Base-by-base conservation (phyloP, 2,113 vertebrate species). In the Chloebia gouldiae region DNA sequence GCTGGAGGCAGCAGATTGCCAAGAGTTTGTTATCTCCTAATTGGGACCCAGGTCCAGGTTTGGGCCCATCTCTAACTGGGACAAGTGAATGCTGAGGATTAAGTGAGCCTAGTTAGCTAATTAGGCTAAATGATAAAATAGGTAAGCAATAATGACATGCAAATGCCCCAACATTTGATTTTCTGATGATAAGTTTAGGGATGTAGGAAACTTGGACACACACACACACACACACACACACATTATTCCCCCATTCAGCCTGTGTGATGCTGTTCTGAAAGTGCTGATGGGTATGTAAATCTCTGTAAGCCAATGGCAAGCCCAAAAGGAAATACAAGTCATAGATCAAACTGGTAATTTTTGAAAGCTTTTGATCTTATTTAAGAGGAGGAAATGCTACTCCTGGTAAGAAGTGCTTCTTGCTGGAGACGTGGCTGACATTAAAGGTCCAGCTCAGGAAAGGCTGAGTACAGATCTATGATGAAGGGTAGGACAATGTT, bases 121-220 rank as follows among this genome's bases (percentile, higher is more conserved):
- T 83, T 53, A 90, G 54, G 57, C 33, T 90, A 80, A 69, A 54
- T 5, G 22, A 90, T 88, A 88, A 95, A 90, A 88, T 7, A 93
- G 70, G 71, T 76, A 72, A 76, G 59, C 54, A 69, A 57, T 57
- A 88, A 82, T 82, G 18, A 44, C 17, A 40, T 53, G 47, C 27
- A 92, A 87, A 80, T 69, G 5, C 3, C 22, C 31, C 11, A 27
- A 6, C 11, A 53, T 77, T 90, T 75, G 50, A 31, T 88, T 70
- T 84, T 40, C 45, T 80, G 37, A 54, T 65, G 57, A 61, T 13
- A 35, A 68, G 6, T 3, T 66, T 56, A 51, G 39, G 25, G n/a
- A 56, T 7, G 37, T 14, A 61, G 30, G 83, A 81, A 87, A 66
- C 53, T 70, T 61, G 44, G 53, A 79, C 45, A 60, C 16, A 61